These are phyloP conservation scores for Leptopilina drosophilae DNA, from an alignment of 2,888 invertebrate species.

Conservation along the genomic window DNA sequence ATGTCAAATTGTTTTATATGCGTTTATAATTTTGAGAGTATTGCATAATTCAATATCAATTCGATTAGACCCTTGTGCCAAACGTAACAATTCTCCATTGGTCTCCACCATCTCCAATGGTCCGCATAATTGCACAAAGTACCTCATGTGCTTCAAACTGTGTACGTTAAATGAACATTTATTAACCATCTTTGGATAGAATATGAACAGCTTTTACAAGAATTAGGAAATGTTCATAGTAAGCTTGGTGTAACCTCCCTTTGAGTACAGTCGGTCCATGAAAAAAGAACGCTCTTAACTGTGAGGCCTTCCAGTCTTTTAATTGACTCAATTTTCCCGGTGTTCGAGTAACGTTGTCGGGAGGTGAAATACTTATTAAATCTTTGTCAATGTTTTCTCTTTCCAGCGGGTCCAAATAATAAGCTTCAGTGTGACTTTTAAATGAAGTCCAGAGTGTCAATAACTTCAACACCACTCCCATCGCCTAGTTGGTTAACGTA, in stretches of 20 bases:
- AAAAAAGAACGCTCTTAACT: background rate
- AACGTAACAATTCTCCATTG: slow-evolving; percentile 31
- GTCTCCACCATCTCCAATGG: slow-evolving; percentile 43
- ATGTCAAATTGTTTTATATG: no score
- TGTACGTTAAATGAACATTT: slow-evolving; percentile 44
- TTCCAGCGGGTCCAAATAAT: background rate
- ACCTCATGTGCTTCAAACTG: no score
- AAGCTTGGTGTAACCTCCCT: background rate
- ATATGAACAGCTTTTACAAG: background rate
- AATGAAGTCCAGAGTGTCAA: background rate
- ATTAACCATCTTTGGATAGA: background rate
- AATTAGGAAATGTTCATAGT: background rate
- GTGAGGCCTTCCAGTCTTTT: background rate
- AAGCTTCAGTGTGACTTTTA: background rate
- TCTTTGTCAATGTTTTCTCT: background rate
- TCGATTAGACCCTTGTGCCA: no score
- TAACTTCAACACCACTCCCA: background rate
- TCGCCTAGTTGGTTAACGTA: no score
- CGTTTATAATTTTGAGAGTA: no score
- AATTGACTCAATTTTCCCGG: background rate
- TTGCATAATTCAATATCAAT: no score
- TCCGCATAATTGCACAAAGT: slow-evolving; percentile 38
- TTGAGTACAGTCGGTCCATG: background rate
- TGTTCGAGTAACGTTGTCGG: background rate
- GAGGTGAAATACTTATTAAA: background rate